Evolutionary conservation across 1,140 invertebrate genomes (phyloP).

Genomic region (Drosophila punjabiensis): DNA sequence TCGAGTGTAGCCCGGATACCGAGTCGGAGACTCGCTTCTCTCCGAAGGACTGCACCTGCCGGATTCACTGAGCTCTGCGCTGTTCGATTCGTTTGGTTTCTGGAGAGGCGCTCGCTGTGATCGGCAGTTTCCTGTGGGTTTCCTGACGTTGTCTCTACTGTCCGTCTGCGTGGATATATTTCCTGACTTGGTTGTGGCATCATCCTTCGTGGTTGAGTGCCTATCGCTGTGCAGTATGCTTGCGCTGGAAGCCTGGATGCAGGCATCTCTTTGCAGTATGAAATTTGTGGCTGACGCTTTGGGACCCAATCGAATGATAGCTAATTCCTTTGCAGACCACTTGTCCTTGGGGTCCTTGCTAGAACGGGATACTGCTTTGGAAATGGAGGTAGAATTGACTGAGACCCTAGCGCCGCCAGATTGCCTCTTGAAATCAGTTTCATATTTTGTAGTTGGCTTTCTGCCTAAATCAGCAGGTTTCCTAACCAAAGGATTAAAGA

Average conservation of each 20-base stretch:
- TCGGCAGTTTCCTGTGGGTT: too few relatives aligned
- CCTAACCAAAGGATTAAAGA: too few relatives aligned
- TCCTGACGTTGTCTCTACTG: too few relatives aligned
- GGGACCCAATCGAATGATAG: not conserved
- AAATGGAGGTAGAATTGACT: not conserved
- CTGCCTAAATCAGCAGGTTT: not conserved
- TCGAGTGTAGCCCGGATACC: conserved; percentile 61
- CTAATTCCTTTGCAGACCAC: not conserved
- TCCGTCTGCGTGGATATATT: not conserved
- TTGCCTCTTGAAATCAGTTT: not conserved
- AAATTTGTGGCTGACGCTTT: not conserved
- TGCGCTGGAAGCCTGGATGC: too few relatives aligned
- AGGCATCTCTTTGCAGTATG: not conserved
- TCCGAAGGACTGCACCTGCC: not conserved
- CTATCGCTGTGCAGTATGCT: too few relatives aligned
- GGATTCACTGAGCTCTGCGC: not conserved
- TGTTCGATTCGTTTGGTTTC: not conserved
- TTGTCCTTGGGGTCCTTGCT: not conserved
- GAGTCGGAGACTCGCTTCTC: not conserved
- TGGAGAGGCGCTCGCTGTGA: too few relatives aligned
- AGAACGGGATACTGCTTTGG: too few relatives aligned
- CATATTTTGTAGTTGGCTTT: not conserved
- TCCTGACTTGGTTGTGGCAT: not conserved
- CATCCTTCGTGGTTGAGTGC: not conserved
- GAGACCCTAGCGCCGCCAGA: not conserved